Evolutionary conservation across 1,140 invertebrate species (phyloP).

Genomic region (Lineus longissimus): DNA sequence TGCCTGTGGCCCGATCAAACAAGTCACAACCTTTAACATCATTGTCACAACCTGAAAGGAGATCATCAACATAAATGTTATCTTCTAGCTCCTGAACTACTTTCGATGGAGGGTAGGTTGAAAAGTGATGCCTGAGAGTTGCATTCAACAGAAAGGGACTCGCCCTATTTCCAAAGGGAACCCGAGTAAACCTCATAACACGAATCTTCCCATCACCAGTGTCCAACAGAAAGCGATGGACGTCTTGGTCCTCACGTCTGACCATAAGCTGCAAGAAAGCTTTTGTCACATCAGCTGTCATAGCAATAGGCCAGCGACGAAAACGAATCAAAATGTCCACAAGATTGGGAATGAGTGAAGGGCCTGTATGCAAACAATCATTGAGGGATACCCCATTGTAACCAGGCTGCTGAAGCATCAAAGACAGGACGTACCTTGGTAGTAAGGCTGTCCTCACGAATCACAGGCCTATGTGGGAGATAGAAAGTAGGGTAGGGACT

Average conservation of each 20-base stretch:
- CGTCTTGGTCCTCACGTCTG: conserved; percentile 1
- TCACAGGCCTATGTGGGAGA: conserved; percentile 53
- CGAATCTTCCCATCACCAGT: neutral
- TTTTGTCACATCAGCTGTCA: conserved; percentile 13
- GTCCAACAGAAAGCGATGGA: conserved; percentile 11
- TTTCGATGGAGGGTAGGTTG: conserved; percentile 23
- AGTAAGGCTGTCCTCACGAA: conserved; percentile 28
- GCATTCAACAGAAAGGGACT: conserved; percentile 16
- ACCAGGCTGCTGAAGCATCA: conserved; percentile 39
- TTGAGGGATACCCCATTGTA: conserved; percentile 38
- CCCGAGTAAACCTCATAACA: conserved; percentile 4
- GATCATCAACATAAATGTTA: conserved; percentile 56
- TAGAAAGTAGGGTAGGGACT: conserved; percentile 25
- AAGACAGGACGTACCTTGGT: conserved; percentile 49
- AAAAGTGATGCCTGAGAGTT: conserved; percentile 25
- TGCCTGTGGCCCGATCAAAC: conserved; percentile 7
- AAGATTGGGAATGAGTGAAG: conserved; percentile 13
- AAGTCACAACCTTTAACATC: conserved; percentile 38
- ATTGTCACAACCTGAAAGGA: conserved; percentile 42
- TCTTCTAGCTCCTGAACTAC: conserved; percentile 29
- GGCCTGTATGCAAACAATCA: conserved; percentile 34
- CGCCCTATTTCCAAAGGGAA: conserved; percentile 10
- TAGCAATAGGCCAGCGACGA: neutral
- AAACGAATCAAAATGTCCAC: conserved; percentile 12
- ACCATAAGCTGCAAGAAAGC: conserved; percentile 15